Evolutionary conservation across 2,888 invertebrate genomes (phyloP).

Genomic region (Sinopyrophorus schimmeli): DNA sequence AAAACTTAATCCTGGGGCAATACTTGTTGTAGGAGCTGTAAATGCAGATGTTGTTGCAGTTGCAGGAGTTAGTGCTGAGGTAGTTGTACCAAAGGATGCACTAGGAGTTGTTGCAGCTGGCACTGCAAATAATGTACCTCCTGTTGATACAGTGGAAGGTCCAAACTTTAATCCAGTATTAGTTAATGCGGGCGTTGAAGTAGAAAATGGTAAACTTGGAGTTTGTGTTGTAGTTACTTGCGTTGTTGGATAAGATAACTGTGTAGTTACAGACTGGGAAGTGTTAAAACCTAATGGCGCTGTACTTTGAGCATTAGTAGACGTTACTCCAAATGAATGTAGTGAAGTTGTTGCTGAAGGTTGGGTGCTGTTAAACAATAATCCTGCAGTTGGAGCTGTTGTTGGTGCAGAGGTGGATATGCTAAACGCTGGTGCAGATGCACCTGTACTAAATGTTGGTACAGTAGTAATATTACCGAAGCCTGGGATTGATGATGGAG

Average conservation of each 20-base stretch:
- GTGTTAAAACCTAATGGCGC: constrained; percentile 40
- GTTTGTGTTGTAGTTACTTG: not conserved
- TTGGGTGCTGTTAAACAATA: constrained; percentile 48
- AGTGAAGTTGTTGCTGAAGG: constrained; percentile 38
- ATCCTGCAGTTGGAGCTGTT: too few species aligned
- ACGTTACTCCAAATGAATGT: constrained; percentile 42
- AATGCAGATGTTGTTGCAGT: constrained; percentile 16
- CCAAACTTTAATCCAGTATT: constrained; percentile 27
- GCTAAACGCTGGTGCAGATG: constrained; percentile 38
- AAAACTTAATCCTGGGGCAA: constrained; percentile 41
- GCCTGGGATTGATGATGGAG: too few species aligned
- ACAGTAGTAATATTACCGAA: too few species aligned
- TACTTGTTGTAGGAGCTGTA: not conserved
- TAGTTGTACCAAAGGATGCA: constrained; percentile 27
- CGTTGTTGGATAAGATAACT: constrained; percentile 34
- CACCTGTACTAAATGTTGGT: too few species aligned
- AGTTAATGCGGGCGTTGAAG: constrained; percentile 20
- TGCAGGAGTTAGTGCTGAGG: constrained; percentile 29
- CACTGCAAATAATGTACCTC: constrained; percentile 15
- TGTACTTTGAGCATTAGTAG: too few species aligned
- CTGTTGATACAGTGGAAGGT: constrained; percentile 1
- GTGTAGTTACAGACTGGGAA: constrained; percentile 28
- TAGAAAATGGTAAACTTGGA: constrained; percentile 19
- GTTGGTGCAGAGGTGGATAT: not conserved
- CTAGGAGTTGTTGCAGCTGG: constrained; percentile 36